These are phyloP conservation scores for Tenualosa thibaudeaui DNA, from an alignment of 2,797 vertebrate species.

Conservation along the genomic window DNA sequence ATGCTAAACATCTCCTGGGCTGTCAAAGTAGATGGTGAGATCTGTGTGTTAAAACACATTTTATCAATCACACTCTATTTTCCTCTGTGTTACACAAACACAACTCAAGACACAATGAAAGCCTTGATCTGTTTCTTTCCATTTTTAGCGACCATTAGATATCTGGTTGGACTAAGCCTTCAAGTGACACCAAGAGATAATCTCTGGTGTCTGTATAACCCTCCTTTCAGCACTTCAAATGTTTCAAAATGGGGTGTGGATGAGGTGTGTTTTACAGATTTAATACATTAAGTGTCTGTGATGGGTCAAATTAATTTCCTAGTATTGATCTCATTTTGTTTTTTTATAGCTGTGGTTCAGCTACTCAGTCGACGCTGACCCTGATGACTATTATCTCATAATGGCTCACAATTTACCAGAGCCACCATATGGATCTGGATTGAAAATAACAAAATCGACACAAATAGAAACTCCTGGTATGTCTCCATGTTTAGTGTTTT, in stretches of 20 bases:
- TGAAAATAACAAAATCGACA: conserved; percentile 25
- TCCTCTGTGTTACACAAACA: neutral
- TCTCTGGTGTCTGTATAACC: conserved; percentile 50
- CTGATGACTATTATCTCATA: conserved; percentile 42
- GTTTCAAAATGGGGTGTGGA: neutral
- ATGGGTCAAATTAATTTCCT: neutral
- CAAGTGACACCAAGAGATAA: neutral
- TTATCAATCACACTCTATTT: neutral
- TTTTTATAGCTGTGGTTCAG: conserved; percentile 63
- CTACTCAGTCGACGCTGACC: conserved; percentile 57
- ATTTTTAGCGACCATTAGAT: conserved; percentile 44
- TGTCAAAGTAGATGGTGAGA: conserved; percentile 76
- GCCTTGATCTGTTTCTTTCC: conserved; percentile 1
- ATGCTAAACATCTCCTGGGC: conserved; percentile 75
- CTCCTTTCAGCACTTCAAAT: conserved; percentile 36
- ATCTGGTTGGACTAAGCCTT: conserved; percentile 43
- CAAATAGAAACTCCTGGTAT: conserved; percentile 52
- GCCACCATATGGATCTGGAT: conserved; percentile 43
- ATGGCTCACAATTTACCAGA: conserved; percentile 60
- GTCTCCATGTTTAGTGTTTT: neutral
- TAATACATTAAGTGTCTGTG: neutral
- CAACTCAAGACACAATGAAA: neutral
- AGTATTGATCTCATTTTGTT: neutral
- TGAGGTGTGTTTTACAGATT: neutral
- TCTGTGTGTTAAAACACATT: neutral